These are phyloP conservation scores for Taurulus bubalis DNA, from an alignment of 2,113 vertebrate species.

Conservation along the genomic window DNA sequence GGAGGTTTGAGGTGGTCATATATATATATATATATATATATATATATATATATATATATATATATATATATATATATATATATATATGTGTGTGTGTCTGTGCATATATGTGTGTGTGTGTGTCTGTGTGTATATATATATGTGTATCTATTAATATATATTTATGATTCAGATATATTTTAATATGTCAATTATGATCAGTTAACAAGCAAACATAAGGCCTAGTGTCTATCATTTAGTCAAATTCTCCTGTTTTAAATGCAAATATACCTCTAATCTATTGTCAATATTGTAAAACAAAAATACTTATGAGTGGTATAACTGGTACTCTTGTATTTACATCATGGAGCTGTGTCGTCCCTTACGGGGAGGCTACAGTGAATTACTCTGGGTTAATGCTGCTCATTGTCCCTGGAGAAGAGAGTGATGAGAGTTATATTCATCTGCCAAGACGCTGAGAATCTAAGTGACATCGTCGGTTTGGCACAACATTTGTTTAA, in stretches of 20 bases:
- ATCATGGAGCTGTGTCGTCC: not conserved
- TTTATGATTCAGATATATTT: not conserved
- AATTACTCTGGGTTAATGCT: slow-evolving; percentile 13
- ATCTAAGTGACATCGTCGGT: slow-evolving; percentile 37
- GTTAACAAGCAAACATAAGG: not conserved
- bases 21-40: slow-evolving; percentile 7
- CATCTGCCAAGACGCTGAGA: slow-evolving; percentile 28
- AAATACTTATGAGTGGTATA: not conserved
- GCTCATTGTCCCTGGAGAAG: slow-evolving; percentile 32
- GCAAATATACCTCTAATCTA: not conserved
- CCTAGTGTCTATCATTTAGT: not conserved
- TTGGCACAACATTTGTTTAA: slow-evolving; percentile 50
- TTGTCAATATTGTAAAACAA: not conserved
- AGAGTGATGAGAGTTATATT: slow-evolving; percentile 32
- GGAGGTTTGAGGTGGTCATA: slow-evolving; percentile 38
- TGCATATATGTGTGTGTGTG: slow-evolving; percentile 15
- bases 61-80: slow-evolving; percentile 29
- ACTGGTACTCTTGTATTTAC: slow-evolving; percentile 8
- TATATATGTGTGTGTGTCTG: no score
- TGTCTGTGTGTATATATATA: not conserved
- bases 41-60: not conserved
- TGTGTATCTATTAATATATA: slow-evolving; percentile 21
- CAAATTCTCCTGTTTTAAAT: not conserved
- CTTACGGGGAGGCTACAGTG: not conserved
- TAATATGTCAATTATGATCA: not conserved